Conservation (phyloP, 2,113 vertebrate genomes). For the Larimichthys polyactis region DNA sequence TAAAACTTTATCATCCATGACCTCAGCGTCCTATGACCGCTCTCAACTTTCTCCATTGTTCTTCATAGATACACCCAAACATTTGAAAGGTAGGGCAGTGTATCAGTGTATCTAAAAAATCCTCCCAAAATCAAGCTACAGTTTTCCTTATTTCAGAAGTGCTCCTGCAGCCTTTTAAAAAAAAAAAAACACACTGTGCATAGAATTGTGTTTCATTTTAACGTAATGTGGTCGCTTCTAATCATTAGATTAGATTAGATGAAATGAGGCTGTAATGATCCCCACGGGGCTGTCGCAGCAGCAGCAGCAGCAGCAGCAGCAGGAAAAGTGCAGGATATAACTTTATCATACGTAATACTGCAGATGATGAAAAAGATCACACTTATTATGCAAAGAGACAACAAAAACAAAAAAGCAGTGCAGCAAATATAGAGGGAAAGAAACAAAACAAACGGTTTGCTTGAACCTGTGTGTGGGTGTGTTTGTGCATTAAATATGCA, state of each 20-base stretch:
- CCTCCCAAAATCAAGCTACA: background rate
- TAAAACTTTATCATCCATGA: background rate
- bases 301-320: background rate
- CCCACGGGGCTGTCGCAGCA: slow-evolving; percentile 3
- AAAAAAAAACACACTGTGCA: background rate
- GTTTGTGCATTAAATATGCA: too few relatives aligned
- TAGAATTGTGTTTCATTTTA: slow-evolving; percentile 15
- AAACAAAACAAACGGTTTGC: background rate
- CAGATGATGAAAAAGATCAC: slow-evolving; percentile 26
- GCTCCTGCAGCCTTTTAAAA: background rate
- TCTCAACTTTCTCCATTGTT: background rate
- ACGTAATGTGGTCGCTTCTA: background rate
- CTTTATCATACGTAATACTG: slow-evolving; percentile 18
- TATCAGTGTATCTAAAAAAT: background rate
- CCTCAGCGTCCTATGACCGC: background rate
- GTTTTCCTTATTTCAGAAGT: background rate
- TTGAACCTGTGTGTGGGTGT: slow-evolving; percentile 8
- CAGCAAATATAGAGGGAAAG: background rate
- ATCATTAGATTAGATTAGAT: slow-evolving; percentile 50
- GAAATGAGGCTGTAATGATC: slow-evolving; percentile 37
- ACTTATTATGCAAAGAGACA: background rate
- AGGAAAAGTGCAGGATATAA: background rate
- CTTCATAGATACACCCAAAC: background rate
- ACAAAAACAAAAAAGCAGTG: background rate
- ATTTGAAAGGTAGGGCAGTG: background rate